phyloP scores from a whole-genome alignment of 1,140 invertebrate species.

The Zaprionus camerounensis region DNA sequence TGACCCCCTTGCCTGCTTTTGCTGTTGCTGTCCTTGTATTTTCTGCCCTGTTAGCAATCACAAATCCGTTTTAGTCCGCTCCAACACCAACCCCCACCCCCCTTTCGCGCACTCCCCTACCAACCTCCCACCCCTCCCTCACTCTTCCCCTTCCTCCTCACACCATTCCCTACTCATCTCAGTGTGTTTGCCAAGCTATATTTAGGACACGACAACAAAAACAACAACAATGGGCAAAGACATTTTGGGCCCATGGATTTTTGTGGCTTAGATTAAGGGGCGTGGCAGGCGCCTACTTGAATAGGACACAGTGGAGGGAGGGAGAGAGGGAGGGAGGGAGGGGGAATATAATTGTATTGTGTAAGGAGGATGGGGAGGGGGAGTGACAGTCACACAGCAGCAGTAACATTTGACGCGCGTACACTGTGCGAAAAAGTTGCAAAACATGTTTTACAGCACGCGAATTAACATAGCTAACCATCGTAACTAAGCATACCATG shows the following conservation, averaged over 20 bases:
- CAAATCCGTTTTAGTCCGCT: constrained; percentile 35
- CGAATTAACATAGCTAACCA: too few relatives aligned
- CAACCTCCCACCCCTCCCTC: background rate
- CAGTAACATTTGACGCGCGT: constrained; percentile 3
- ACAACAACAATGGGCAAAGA: constrained; percentile 13
- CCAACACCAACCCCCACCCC: background rate
- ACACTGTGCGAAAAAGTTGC: constrained; percentile 7
- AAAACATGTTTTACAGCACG: too few relatives aligned
- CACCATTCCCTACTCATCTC: background rate
- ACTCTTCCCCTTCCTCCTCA: background rate
- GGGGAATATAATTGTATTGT: constrained; percentile 31
- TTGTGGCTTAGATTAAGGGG: constrained; percentile 42
- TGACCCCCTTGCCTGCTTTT: background rate
- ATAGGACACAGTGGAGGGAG: background rate
- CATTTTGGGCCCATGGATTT: constrained; percentile 32
- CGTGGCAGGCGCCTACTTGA: constrained; percentile 9
- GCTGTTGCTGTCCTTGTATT: constrained; percentile 17
- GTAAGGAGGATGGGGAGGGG: background rate
- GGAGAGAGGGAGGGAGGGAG: too few relatives aligned
- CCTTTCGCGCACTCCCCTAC: background rate
- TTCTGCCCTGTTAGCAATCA: constrained; percentile 24
- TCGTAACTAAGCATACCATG: background rate
- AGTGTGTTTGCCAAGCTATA: constrained; percentile 36
- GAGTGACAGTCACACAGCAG: constrained; percentile 13
- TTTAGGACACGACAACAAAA: constrained; percentile 42